Percentiles rank a stretch among this genome's conserved stretches.
Evolutionary conservation across 2,797 vertebrate genomes (phyloP).

Genomic region (Lophotriccus pileatus): DNA sequence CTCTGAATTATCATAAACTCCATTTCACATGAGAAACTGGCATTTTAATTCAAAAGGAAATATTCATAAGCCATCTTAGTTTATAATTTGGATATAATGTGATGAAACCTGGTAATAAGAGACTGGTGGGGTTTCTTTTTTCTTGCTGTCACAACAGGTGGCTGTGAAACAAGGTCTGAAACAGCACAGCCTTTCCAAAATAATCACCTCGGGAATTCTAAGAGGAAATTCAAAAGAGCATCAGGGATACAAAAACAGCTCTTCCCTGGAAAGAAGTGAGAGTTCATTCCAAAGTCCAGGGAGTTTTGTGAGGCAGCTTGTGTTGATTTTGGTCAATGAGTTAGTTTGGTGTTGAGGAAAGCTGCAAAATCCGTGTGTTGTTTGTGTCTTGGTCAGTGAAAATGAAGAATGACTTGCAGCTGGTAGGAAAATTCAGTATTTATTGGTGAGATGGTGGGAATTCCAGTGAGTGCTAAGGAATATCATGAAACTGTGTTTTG

Average conservation of each 20-base stretch:
- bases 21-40: background rate
- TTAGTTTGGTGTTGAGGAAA: background rate
- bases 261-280: background rate
- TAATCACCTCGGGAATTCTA: background rate
- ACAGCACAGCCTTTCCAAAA: background rate
- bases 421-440: background rate
- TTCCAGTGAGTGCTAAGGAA: fast-evolving
- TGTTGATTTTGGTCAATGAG: background rate
- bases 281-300: background rate
- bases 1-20: constrained; percentile 28
- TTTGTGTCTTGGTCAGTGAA: background rate
- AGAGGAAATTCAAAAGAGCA: background rate
- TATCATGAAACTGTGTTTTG: background rate
- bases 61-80: constrained; percentile 23
- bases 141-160: background rate
- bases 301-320: background rate
- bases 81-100: constrained; percentile 12
- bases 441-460: background rate
- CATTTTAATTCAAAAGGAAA: constrained; percentile 44
- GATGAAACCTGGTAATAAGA: background rate
- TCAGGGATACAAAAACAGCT: background rate
- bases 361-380: fast-evolving
- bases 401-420: background rate
- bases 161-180: background rate
- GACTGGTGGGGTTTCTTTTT: background rate